A percentile compares a stretch with the other conserved stretches of the same genome.
Conservation (phyloP, 2,797 vertebrate genomes). For the Crax fasciolata region DNA sequence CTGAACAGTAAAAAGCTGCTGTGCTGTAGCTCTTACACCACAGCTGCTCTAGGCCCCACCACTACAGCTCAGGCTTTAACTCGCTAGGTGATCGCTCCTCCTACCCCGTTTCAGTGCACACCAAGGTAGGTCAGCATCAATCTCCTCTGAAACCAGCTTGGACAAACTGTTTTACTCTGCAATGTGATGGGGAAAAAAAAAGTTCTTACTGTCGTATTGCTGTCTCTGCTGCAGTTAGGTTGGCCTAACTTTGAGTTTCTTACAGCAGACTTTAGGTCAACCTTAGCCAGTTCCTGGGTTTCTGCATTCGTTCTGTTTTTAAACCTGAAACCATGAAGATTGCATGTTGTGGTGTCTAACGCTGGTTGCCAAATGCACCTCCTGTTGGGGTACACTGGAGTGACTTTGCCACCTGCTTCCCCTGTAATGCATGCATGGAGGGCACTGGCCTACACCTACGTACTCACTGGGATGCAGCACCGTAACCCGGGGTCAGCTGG, state of each 20-base stretch:
- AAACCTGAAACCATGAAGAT: background rate
- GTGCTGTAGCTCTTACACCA: background rate
- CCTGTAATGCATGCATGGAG: fast-evolving
- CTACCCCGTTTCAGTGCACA: background rate
- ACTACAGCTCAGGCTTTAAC: background rate
- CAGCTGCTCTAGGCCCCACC: background rate
- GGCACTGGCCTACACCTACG: background rate
- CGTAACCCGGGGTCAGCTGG: background rate
- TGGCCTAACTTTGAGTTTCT: background rate
- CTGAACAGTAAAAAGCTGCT: background rate
- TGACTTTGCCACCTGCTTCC: background rate
- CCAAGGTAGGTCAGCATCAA: background rate
- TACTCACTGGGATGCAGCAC: background rate
- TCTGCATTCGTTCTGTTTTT: background rate
- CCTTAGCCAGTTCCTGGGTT: background rate
- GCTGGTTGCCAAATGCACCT: fast-evolving
- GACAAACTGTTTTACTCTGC: background rate
- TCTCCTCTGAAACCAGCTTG: background rate
- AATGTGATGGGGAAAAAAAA: background rate
- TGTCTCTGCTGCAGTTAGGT: background rate
- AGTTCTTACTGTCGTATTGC: fast-evolving
- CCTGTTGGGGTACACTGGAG: background rate
- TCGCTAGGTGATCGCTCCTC: background rate
- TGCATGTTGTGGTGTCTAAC: background rate
- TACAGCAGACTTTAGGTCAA: background rate